Evolutionary conservation across 2,888 invertebrate genomes (phyloP), one percentile per base, ranked within the genome.

Genomic region (Agrotis exclamationis): DNA sequence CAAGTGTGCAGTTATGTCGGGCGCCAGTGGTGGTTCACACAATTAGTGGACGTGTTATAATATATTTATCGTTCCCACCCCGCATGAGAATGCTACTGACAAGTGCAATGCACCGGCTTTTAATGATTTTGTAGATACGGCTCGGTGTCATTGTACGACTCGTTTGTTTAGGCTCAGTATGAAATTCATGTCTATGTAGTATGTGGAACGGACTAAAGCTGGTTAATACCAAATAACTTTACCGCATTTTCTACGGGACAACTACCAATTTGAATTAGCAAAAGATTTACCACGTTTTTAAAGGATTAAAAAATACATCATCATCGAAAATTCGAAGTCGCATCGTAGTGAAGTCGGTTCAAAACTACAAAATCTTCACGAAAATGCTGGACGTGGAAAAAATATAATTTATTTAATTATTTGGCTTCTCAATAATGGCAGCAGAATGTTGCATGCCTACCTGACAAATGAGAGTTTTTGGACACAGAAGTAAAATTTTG

Each of bases 1-100:
- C 56, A 56, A 56, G 33, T 56, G 56, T 56, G 56, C 81, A 74
- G 77, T 70, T 79, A 67, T 74, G 77, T 59, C 76, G 51, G 75
- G 78, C 81, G 82, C 78, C 77, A 69, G 74, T 84, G 85, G 62
- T 68, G 86, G 70, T 87, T 88, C 88, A 64, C 88, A 90, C 85
- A 85, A 86, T 89, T 87, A 88, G 76, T 71, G 65, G 71, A 66
- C 79, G 74, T 79, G 76, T 85, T 84, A 86, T 84, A 83, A 85
- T 84, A 84, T 84, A 84, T 85, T 81, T 82, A 85, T 81, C 70
- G 82, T 81, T 84, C 73, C 85, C 80, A 84, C 84, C 77, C 82
- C 70, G 76, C 80, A 80, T 86, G 85, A 80, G 86, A 84, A 82
- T 76, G 33, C 64, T 65, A 72, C 75, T 68, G 77, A 69, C 77